Evolutionary conservation across 1,140 invertebrate genomes (phyloP).

Genomic region (Chrysomallon squamiferum): DNA sequence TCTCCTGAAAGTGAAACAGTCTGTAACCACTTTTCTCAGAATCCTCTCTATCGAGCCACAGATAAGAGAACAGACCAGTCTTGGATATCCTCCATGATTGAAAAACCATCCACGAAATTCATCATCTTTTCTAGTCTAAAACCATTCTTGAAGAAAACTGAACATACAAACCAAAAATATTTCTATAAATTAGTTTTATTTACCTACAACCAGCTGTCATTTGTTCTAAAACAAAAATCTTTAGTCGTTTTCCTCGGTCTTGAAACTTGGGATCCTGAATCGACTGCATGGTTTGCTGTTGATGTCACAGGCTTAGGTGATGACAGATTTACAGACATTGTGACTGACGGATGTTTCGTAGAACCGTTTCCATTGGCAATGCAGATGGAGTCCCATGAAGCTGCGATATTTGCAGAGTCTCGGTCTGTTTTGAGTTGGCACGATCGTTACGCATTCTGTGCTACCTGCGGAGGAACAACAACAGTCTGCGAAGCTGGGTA

Average conservation of each 20-base stretch:
- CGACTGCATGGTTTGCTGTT: slow-evolving; percentile 54
- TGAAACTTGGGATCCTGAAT: slow-evolving; percentile 33
- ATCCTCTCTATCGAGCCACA: slow-evolving; percentile 46
- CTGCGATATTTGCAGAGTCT: slow-evolving; percentile 59
- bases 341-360: slow-evolving; percentile 31
- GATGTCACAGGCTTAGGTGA: slow-evolving; percentile 38
- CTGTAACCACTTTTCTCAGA: slow-evolving; percentile 54
- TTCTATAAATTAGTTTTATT: slow-evolving; percentile 32
- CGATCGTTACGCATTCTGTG: slow-evolving; percentile 63
- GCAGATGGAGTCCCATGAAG: slow-evolving; percentile 44
- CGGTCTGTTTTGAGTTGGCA: slow-evolving; percentile 65
- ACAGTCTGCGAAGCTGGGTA: slow-evolving; percentile 57
- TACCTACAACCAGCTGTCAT: slow-evolving; percentile 38
- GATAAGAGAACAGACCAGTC: slow-evolving; percentile 50
- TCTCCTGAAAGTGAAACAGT: slow-evolving; percentile 34
- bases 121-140: slow-evolving; percentile 49
- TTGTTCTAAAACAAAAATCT: slow-evolving; percentile 21
- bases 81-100: slow-evolving; percentile 43
- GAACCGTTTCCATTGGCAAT: slow-evolving; percentile 36
- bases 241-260: slow-evolving; percentile 48
- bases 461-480: slow-evolving; percentile 61
- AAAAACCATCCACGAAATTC: slow-evolving; percentile 41
- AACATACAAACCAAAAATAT: slow-evolving; percentile 5
- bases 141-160: slow-evolving; percentile 26
- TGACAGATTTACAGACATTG: slow-evolving; percentile 21